Conservation (phyloP, 2,113 vertebrate species). For the Takifugu bimaculatus region DNA sequence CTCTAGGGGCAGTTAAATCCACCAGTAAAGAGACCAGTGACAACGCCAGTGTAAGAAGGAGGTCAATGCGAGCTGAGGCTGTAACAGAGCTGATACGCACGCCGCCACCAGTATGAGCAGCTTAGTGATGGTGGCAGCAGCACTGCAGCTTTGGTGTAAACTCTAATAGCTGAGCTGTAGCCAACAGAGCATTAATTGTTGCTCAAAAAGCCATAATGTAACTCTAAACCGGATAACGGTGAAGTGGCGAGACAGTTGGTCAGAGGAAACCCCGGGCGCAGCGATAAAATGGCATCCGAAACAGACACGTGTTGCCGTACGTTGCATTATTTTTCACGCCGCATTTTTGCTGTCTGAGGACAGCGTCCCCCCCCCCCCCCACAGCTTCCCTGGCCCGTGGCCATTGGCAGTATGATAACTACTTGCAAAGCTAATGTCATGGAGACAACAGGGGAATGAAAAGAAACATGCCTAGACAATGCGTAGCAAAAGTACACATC, state of each 20-base stretch:
- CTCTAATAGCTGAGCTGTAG: conserved; percentile 45
- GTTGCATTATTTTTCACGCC: conserved; percentile 17
- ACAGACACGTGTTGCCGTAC: background rate
- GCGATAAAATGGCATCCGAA: background rate
- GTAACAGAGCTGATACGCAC: conserved; percentile 35
- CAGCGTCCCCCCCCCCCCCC: conserved; percentile 21
- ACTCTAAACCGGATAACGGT: conserved; percentile 1
- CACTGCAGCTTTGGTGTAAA: conserved; percentile 33
- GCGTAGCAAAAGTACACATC: conserved; percentile 58
- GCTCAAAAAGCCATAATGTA: conserved; percentile 28
- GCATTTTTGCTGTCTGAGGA: conserved; percentile 34
- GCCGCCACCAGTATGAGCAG: conserved; percentile 27
- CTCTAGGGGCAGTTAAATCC: conserved; percentile 37
- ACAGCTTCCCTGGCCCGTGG: conserved; percentile 49
- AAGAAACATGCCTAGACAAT: conserved; percentile 68
- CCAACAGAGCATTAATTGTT: conserved; percentile 39
- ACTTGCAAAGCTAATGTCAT: conserved; percentile 44
- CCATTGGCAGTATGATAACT: conserved; percentile 48
- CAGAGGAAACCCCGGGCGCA: background rate
- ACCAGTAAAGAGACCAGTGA: conserved; percentile 24
- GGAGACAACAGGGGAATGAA: conserved; percentile 54
- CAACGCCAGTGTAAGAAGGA: conserved; percentile 32
- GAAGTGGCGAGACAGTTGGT: too few species aligned
- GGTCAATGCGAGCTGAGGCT: conserved; percentile 48
- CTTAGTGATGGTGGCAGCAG: conserved; percentile 36